phyloP scores from a whole-genome alignment of 2,113 vertebrate species.

The Sinosuthora webbiana region DNA sequence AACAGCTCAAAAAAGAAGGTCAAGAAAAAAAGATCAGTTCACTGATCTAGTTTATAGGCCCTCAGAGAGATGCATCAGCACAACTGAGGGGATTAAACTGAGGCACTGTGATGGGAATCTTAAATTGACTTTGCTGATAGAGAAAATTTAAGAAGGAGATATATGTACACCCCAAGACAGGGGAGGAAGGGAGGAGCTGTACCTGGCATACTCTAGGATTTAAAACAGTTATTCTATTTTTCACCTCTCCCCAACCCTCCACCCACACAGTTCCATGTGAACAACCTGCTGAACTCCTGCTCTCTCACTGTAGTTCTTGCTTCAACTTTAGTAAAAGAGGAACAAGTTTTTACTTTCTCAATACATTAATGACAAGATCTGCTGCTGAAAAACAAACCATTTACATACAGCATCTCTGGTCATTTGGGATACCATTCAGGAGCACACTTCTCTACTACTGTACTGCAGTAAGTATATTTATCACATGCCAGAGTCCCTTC shows the following conservation, averaged over 20 bases:
- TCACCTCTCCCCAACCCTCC: neutral
- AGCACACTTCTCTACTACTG: neutral
- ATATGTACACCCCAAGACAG: neutral
- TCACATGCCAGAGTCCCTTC: neutral
- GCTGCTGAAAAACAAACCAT: neutral
- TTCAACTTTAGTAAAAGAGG: constrained; percentile 35
- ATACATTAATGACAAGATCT: neutral
- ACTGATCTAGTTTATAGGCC: constrained; percentile 55
- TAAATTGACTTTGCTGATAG: neutral
- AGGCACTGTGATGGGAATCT: neutral
- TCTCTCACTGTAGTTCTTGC: constrained; percentile 1
- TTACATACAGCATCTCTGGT: neutral
- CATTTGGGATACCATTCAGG: neutral
- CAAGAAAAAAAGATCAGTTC: constrained; percentile 21
- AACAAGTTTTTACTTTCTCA: constrained; percentile 44
- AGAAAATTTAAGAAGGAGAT: neutral
- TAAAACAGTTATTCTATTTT: neutral
- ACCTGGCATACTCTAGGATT: neutral
- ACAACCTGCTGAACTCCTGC: constrained; percentile 5
- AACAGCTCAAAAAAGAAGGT: constrained; percentile 19
- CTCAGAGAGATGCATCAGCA: neutral
- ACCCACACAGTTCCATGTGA: neutral
- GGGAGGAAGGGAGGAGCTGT: neutral
- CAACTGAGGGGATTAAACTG: neutral
- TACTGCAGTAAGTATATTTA: neutral